Conservation (phyloP, 2,797 vertebrate genomes). For the Sebastes iracundus region DNA sequence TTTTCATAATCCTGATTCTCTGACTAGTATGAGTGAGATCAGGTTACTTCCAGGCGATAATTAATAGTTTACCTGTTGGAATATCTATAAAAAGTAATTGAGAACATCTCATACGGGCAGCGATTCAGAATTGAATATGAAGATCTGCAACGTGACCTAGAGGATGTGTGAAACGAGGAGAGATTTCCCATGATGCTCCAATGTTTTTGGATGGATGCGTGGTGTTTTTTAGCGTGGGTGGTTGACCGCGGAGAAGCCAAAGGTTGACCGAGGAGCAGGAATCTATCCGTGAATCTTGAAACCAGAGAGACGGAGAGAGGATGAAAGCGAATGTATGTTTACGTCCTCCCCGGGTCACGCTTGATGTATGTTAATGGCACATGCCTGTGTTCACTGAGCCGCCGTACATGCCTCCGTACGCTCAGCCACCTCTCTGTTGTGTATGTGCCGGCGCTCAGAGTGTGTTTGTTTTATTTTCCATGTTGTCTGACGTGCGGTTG, state of each 20-base stretch:
- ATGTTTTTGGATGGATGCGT: neutral
- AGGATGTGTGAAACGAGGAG: neutral
- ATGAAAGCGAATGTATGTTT: slow-evolving; percentile 49
- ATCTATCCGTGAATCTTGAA: slow-evolving; percentile 49
- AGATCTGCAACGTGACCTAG: neutral
- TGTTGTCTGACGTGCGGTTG: slow-evolving; percentile 61
- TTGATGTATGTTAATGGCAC: slow-evolving; percentile 45
- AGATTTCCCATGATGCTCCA: slow-evolving; percentile 16
- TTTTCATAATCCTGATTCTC: too few relatives aligned
- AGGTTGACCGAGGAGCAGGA: slow-evolving; percentile 75
- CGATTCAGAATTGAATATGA: neutral
- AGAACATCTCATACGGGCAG: neutral
- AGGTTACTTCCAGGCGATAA: neutral
- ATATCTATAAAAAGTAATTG: too few relatives aligned
- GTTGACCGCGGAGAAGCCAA: slow-evolving; percentile 47
- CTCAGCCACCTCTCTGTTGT: slow-evolving; percentile 21
- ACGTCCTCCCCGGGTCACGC: slow-evolving; percentile 25
- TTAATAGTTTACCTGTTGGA: neutral
- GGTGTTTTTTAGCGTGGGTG: slow-evolving; percentile 27
- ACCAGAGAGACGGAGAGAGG: neutral
- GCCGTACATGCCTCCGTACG: slow-evolving; percentile 19
- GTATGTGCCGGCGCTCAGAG: neutral
- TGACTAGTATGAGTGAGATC: neutral
- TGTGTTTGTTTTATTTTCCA: slow-evolving; percentile 73
- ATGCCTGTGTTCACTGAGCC: slow-evolving; percentile 40